phyloP scores from a whole-genome alignment of 2,888 invertebrate genomes.

The Brenthis ino region DNA sequence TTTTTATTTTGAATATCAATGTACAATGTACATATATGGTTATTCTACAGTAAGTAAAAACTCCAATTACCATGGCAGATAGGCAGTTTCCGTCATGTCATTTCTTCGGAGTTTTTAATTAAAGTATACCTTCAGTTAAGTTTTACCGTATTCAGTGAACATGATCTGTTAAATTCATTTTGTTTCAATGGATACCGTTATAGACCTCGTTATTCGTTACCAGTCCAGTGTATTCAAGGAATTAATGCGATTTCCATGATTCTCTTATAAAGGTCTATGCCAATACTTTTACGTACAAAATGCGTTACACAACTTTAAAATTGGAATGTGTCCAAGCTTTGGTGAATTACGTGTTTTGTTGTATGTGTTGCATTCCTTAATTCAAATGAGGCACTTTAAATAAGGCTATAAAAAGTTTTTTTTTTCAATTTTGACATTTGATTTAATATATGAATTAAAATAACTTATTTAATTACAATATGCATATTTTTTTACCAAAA shows the following conservation, averaged over 20 bases:
- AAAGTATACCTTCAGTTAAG: constrained; percentile 72
- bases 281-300: constrained; percentile 1
- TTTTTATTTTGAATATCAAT: constrained; percentile 42
- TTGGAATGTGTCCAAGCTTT: no score
- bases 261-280: constrained; percentile 25
- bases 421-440: not conserved
- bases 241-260: constrained; percentile 49
- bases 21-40: constrained; percentile 39
- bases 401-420: not conserved
- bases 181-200: constrained; percentile 66
- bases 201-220: constrained; percentile 60
- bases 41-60: constrained; percentile 62
- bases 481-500: not conserved
- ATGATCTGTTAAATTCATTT: constrained; percentile 50
- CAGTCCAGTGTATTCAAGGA: constrained; percentile 57
- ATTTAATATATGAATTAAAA: no score
- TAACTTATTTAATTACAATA: no score
- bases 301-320: not conserved
- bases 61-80: constrained; percentile 63
- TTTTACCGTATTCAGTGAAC: constrained; percentile 65
- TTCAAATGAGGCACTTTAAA: not conserved
- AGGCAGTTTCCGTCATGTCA: constrained; percentile 57
- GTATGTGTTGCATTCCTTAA: no score
- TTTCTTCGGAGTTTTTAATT: constrained; percentile 72
- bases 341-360: no score